phyloP scores from a whole-genome alignment of 2,113 vertebrate genomes.

The Sardina pilchardus region DNA sequence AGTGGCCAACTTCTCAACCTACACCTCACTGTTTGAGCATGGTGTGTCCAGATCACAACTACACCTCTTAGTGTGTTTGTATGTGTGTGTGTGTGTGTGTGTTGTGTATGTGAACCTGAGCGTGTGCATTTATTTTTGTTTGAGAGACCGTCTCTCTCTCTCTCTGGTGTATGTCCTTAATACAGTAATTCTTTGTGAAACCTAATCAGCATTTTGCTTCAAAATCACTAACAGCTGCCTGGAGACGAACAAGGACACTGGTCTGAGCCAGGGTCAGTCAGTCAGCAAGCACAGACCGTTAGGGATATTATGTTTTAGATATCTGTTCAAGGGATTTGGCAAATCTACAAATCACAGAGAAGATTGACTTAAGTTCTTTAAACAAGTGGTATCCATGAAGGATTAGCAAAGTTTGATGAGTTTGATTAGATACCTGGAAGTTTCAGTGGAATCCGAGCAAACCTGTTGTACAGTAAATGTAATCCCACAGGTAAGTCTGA shows the following conservation, averaged over 20 bases:
- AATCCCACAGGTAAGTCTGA: background rate
- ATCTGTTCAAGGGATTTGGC: background rate
- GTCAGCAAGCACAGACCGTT: background rate
- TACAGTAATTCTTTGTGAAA: constrained; percentile 74
- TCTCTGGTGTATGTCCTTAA: constrained; percentile 60
- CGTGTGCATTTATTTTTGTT: constrained; percentile 50
- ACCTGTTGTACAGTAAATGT: background rate
- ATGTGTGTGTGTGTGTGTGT: constrained; percentile 43
- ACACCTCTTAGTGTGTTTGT: constrained; percentile 39
- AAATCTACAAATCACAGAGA: background rate
- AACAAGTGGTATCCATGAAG: background rate
- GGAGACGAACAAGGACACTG: constrained; percentile 63
- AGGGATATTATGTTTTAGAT: background rate
- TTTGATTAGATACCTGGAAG: background rate
- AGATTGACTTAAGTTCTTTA: background rate
- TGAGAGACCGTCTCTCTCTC: constrained; percentile 29
- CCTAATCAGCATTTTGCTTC: constrained; percentile 98
- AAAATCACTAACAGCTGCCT: constrained; percentile 92
- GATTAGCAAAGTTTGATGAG: background rate
- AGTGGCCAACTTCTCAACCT: constrained; percentile 66
- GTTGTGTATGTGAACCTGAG: constrained; percentile 17
- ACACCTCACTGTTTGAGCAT: constrained; percentile 76
- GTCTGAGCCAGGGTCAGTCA: constrained; percentile 53
- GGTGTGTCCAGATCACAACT: constrained; percentile 78
- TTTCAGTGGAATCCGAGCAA: background rate